These are phyloP conservation scores for Phrynocephalus vlangalii DNA, from an alignment of 2,797 vertebrate genomes.

Conservation along the genomic window DNA sequence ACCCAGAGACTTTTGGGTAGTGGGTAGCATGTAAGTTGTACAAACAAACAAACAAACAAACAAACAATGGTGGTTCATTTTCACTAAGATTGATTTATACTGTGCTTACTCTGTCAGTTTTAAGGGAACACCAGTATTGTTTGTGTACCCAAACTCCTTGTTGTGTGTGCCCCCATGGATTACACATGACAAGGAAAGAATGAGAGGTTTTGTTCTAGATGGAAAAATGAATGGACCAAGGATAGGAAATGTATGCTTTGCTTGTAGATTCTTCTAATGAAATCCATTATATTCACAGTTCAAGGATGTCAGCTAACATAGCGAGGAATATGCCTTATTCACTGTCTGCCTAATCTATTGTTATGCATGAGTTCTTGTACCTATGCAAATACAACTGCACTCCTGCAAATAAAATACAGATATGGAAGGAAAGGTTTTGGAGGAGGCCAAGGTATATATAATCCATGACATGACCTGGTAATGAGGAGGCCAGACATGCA, in stretches of 20 bases:
- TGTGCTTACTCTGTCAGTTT: background rate
- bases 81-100: background rate
- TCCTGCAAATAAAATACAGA: background rate
- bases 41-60: too few species aligned
- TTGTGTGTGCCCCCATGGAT: background rate
- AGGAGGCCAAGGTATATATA: background rate
- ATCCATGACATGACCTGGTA: background rate
- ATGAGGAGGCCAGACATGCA: background rate
- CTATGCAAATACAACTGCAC: background rate
- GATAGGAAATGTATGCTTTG: background rate
- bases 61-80: background rate
- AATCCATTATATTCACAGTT: background rate
- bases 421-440: background rate
- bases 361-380: background rate
- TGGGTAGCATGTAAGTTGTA: too few species aligned
- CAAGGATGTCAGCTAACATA: background rate
- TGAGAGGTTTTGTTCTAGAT: background rate
- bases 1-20: too few species aligned
- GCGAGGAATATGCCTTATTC: too few species aligned
- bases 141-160: background rate
- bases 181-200: background rate
- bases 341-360: too few species aligned
- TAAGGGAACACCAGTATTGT: background rate
- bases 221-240: background rate
- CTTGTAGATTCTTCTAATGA: background rate